Evolutionary conservation across 2,113 vertebrate species (phyloP).

Genomic region (Chamaetylas fuelleborni): DNA sequence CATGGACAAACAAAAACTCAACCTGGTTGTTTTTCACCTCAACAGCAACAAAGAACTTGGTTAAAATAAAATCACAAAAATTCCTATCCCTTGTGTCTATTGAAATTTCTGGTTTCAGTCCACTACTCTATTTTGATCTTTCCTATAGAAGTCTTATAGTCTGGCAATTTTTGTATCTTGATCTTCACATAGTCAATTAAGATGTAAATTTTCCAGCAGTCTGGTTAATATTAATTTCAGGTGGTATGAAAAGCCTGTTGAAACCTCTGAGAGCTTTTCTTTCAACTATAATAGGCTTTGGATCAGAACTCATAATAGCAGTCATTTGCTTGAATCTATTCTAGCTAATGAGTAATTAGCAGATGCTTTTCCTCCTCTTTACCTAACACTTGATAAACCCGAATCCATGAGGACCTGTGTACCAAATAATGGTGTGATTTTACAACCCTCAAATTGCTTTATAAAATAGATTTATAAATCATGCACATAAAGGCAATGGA

Average conservation of each 20-base stretch:
- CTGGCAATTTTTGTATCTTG: neutral
- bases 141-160: neutral
- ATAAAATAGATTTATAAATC: slow-evolving; percentile 40
- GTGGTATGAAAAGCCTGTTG: neutral
- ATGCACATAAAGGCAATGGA: neutral
- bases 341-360: slow-evolving; percentile 47
- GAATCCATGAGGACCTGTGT: neutral
- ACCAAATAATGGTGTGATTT: slow-evolving; percentile 20
- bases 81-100: neutral
- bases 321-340: slow-evolving; percentile 21
- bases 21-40: neutral
- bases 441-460: slow-evolving; percentile 20
- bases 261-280: neutral
- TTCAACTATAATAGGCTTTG: neutral
- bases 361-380: slow-evolving; percentile 11
- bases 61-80: neutral
- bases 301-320: slow-evolving; percentile 4
- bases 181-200: neutral
- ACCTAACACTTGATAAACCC: slow-evolving; percentile 24
- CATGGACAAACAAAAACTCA: neutral
- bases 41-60: neutral
- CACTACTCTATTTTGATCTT: neutral
- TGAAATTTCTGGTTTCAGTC: neutral
- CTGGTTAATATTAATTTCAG: neutral
- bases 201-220: neutral